These are phyloP conservation scores for Lithophane leautieri DNA, from an alignment of 2,888 invertebrate genomes.

Conservation along the genomic window DNA sequence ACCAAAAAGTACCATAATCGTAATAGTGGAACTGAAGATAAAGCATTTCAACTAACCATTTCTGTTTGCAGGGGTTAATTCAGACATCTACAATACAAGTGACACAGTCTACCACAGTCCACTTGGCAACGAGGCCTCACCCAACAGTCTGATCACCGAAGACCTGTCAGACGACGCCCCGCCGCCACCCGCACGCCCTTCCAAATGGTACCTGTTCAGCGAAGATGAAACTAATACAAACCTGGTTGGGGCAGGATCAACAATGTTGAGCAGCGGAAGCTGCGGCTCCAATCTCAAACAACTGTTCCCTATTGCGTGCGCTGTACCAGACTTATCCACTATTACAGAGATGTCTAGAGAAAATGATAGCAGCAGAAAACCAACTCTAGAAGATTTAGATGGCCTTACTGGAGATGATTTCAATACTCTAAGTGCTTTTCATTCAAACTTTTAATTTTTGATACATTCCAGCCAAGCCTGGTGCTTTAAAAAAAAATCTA, in stretches of 20 bases:
- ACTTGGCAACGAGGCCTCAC: constrained; percentile 60
- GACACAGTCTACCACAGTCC: constrained; percentile 69
- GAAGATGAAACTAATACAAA: constrained; percentile 82
- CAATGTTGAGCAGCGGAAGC: constrained; percentile 54
- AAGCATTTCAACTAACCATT: background rate
- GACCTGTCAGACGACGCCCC: constrained; percentile 78
- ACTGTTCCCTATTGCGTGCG: constrained; percentile 81
- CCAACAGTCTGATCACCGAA: constrained; percentile 82
- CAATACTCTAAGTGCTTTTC: constrained; percentile 65
- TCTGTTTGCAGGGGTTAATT: constrained; percentile 52
- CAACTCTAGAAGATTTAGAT: constrained; percentile 64
- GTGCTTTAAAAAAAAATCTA: constrained; percentile 23
- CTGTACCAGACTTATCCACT: constrained; percentile 84
- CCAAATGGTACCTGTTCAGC: constrained; percentile 82
- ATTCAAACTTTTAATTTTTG: constrained; percentile 49
- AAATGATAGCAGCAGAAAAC: constrained; percentile 73
- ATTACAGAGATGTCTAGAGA: constrained; percentile 84
- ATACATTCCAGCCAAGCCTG: constrained; percentile 30
- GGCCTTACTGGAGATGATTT: constrained; percentile 68
- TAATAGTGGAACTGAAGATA: background rate
- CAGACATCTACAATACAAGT: constrained; percentile 53
- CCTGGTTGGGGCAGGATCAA: constrained; percentile 41
- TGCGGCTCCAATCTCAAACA: constrained; percentile 78
- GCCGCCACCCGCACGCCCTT: constrained; percentile 21
- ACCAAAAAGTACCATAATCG: background rate